phyloP scores from a whole-genome alignment of 2,113 vertebrate species.

The Melanerpes aurifrons region DNA sequence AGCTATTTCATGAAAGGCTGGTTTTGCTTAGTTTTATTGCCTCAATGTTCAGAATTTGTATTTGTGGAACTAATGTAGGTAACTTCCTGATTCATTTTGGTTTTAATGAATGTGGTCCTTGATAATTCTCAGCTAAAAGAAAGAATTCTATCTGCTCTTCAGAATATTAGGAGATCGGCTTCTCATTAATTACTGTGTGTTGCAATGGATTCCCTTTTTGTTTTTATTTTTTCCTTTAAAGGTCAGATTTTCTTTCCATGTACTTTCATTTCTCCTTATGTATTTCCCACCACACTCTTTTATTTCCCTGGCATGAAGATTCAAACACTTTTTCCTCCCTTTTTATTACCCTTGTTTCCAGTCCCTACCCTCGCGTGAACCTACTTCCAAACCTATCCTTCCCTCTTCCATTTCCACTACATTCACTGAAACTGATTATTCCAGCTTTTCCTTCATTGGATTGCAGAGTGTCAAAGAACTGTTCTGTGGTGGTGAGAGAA shows the following conservation, averaged over 20 bases:
- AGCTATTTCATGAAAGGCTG: not conserved
- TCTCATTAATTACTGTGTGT: not conserved
- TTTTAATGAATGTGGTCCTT: not conserved
- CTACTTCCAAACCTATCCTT: not conserved
- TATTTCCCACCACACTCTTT: not conserved
- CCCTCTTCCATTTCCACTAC: not conserved
- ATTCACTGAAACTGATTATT: not conserved
- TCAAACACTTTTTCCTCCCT: not conserved
- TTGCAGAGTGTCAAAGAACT: not conserved
- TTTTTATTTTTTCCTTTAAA: not conserved
- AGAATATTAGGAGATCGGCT: not conserved
- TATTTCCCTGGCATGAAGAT: not conserved
- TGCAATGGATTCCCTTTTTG: not conserved
- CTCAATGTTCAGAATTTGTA: not conserved
- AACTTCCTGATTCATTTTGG: not conserved
- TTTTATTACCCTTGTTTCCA: not conserved
- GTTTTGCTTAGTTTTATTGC: not conserved
- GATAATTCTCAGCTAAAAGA: not conserved
- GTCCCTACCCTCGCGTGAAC: not conserved
- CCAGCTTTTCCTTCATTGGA: not conserved
- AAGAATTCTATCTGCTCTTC: not conserved
- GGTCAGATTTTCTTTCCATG: not conserved
- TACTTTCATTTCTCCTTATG: not conserved
- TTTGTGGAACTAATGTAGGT: not conserved
- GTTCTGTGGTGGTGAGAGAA: not conserved